Evolutionary conservation across 2,797 vertebrate genomes (phyloP).

Genomic region (Babyrousa celebensis): DNA sequence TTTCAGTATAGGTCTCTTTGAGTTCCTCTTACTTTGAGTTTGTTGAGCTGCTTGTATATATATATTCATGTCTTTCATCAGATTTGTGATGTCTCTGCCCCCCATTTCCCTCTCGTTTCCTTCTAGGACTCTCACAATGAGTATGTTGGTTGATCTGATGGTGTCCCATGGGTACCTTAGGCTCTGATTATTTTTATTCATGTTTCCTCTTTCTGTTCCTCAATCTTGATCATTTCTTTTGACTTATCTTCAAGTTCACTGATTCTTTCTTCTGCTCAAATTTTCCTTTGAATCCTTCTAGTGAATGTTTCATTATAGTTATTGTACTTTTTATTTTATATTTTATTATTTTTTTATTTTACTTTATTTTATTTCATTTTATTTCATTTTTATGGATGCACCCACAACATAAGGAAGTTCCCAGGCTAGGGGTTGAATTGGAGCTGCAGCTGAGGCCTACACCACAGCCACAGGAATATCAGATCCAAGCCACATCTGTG

Average conservation of each 20-base stretch:
- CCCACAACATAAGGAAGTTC: no score
- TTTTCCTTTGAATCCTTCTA: not conserved
- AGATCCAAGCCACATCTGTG: no score
- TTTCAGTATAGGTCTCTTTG: not conserved
- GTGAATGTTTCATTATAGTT: not conserved
- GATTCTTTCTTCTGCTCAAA: not conserved
- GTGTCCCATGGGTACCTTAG: not conserved
- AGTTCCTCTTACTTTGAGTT: not conserved
- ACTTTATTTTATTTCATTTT: not conserved
- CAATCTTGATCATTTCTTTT: not conserved
- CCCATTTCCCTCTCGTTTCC: not conserved
- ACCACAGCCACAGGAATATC: no score
- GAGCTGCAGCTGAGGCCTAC: no score
- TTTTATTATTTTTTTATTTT: not conserved
- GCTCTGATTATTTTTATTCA: not conserved
- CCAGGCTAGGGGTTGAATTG: no score
- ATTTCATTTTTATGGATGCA: no score
- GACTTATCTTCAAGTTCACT: not conserved
- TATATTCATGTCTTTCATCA: not conserved
- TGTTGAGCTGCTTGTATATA: not conserved
- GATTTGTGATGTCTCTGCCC: not conserved
- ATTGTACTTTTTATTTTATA: slow-evolving; percentile 36
- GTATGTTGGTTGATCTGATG: not conserved
- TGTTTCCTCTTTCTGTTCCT: not conserved
- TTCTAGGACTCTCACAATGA: not conserved